Evolutionary conservation across 2,888 invertebrate genomes (phyloP).

Genomic region (Phengaris arion): DNA sequence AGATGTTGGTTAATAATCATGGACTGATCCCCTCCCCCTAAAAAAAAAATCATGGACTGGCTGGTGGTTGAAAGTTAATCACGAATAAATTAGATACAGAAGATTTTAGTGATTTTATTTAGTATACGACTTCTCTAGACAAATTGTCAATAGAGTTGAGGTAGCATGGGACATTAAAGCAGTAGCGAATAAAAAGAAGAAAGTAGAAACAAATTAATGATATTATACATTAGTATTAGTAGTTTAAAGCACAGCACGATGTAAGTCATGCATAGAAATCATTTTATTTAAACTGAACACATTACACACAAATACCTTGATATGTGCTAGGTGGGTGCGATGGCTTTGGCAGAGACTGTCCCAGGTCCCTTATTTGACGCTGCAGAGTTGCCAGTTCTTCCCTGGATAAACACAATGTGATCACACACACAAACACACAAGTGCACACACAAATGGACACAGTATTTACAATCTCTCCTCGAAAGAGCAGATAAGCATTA

Average conservation of each 20-base stretch:
- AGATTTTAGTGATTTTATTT: no score
- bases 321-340: slow-evolving; percentile 59
- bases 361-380: slow-evolving; percentile 86
- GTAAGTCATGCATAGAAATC: background rate
- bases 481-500: background rate
- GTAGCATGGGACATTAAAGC: no score
- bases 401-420: slow-evolving; percentile 77
- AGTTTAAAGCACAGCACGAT: background rate
- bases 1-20: background rate
- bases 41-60: background rate
- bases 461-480: slow-evolving; percentile 19
- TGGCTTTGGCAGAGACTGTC: slow-evolving; percentile 65
- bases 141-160: no score
- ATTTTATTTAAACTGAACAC: background rate
- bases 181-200: no score
- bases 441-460: slow-evolving; percentile 15
- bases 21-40: no score
- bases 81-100: no score
- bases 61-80: background rate
- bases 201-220: no score
- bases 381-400: slow-evolving; percentile 89
- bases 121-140: no score
- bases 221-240: no score
- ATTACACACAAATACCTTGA: slow-evolving; percentile 54
- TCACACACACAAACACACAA: slow-evolving; percentile 58